Percentiles rank a stretch among this genome's conserved stretches.
These are phyloP conservation scores for Ischnus inquisitorius DNA, from an alignment of 2,888 invertebrate species.

Conservation along the genomic window DNA sequence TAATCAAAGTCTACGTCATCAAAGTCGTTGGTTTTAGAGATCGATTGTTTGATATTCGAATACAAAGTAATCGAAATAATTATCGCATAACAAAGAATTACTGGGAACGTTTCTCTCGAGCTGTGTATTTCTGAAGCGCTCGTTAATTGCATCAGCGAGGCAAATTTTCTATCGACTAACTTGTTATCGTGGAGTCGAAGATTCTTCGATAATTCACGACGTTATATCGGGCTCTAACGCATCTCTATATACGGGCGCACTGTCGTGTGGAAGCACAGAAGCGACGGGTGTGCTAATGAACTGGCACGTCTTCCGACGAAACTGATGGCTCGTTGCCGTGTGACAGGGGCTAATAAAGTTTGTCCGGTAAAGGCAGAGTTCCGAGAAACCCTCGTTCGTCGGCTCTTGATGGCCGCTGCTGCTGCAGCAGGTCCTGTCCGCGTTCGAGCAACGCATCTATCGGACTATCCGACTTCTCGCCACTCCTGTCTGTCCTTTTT, in stretches of 20 bases:
- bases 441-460: constrained; percentile 45
- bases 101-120: background rate
- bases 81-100: background rate
- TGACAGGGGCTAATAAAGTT: constrained; percentile 67
- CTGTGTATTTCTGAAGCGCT: background rate
- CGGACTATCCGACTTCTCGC: constrained; percentile 53
- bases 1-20: no score
- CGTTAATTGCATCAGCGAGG: background rate
- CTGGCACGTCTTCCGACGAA: constrained; percentile 50
- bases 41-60: no score
- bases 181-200: background rate
- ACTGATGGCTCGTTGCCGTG: constrained; percentile 55
- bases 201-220: constrained; percentile 45
- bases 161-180: background rate
- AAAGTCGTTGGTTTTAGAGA: no score
- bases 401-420: constrained; percentile 13
- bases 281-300: constrained; percentile 50
- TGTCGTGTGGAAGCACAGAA: constrained; percentile 8
- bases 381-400: background rate
- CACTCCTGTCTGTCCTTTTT: constrained; percentile 27
- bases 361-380: constrained; percentile 31
- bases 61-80: background rate
- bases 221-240: constrained; percentile 11
- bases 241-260: constrained; percentile 9
- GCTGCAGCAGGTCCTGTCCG: constrained; percentile 37